Base-by-base conservation (phyloP, 2,888 invertebrate species). In the Lydus trimaculatus region DNA sequence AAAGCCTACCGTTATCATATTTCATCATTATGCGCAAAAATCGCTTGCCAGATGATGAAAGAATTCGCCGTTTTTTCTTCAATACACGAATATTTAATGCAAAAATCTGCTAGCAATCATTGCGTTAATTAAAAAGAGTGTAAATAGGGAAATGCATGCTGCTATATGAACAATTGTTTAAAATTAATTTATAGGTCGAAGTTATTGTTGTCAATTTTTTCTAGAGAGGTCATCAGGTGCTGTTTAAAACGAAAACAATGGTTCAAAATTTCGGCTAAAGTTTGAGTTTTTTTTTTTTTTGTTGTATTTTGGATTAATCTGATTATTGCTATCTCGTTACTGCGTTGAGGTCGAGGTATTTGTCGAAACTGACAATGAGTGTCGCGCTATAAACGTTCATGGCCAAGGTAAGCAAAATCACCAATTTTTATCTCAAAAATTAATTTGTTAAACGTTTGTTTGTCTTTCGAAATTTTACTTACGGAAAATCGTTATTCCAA, bases 401-500 rank as follows among this genome's bases (percentile, higher is more conserved):
- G 58, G 65, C 65, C 65, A 69, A 65, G 65, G 68, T 36, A 17
- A 11, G 1, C 5, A 39, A 39, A 13, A n/a, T n/a, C n/a, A n/a
- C 5, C 39, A n/a, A 2, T 13, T 33, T 56, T 67, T 31, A 13
- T 5, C 67, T 25, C 65, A 65, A 48, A 65, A 58, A 61, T 3
- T 2, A 36, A 36, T 15, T 2, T 36, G 13, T 5, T 4, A 43
- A n/a, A n/a, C n/a, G n/a, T n/a, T n/a, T n/a, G n/a, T n/a, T n/a
- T n/a, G n/a, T n/a, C n/a, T 43, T 23, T 52, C 6, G 25, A 11
- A 67, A 63, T 15, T 13, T 61, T 69, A 78, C 77, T 79, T 76
- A 80, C 71, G 66, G 58, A 61, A 66, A 69, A 61, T 23, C 25
- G 48, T 65, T 62, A 66, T 66, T 71, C 65, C 70, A 71, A 71